Base-by-base conservation (phyloP, 1,140 invertebrate genomes). In the Lepidurus couesii region DNA sequence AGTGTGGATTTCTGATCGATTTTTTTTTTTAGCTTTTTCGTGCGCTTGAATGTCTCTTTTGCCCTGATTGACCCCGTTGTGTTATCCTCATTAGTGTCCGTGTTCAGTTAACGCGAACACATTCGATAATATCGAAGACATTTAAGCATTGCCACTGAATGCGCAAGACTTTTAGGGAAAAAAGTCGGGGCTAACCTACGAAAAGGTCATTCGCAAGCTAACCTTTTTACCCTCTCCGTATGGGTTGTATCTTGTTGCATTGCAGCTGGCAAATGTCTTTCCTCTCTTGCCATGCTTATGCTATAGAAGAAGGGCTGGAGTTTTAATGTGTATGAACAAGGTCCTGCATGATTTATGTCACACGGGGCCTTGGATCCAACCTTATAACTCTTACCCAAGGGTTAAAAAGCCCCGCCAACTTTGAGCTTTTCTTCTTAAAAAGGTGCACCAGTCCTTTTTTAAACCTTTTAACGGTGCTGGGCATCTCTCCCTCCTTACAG, bases 321-420 rank as follows among this genome's bases (percentile, higher is more conserved):
- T 65, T 65, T 47, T 65, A 65, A 65, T 65, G 53, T 21, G 53
- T 65, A 65, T 65, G 53, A 65, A 65, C 53, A 65, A 65, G 53
- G 53, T 65, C 34, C 53, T 65, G 53, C 53, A 65, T 65, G 53
- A 65, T 65, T 65, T 65, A 65, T 65, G 53, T 65, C 53, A 65
- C 53, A 65, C 53, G 53, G 53, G 53, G 53, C 53, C 53, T 65
- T 65, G 53, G 53, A 65, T 65, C 53, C 53, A 65, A 65, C 53
- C 53, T 65, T 65, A 65, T 65, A 65, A 65, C 53, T 65, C 21
- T 65, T 65, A 65, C 16, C 16, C 53, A 3, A 21, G 45, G 53
- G 53, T 34, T 65, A 65, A 65, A 65, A 65, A 65, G 53, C 13
- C 53, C 53, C 13, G 53, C 0, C 21, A 65, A 65, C 53, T 13